Percentiles rank a stretch among this genome's conserved stretches.
phyloP scores from a whole-genome alignment of 2,888 invertebrate species.

The Mimas tiliae region DNA sequence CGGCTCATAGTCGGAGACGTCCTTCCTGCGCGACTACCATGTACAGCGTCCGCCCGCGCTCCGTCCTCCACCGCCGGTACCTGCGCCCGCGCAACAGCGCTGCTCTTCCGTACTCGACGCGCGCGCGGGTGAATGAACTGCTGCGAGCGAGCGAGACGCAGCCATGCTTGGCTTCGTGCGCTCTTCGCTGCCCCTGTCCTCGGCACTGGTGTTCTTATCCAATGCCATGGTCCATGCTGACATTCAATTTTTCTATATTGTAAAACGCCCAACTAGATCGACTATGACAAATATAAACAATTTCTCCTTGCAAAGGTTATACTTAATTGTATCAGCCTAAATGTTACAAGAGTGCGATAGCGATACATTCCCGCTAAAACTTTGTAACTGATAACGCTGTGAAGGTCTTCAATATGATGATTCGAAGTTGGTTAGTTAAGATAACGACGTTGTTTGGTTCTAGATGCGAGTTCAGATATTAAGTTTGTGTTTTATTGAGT shows the following conservation, averaged over 20 bases:
- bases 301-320: neutral
- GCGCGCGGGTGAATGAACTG: slow-evolving; percentile 78
- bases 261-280: neutral
- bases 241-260: slow-evolving; percentile 60
- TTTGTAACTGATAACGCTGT: neutral
- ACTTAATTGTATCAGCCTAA: neutral
- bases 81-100: slow-evolving; percentile 67
- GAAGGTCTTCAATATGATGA: neutral
- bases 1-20: slow-evolving; percentile 81
- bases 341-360: neutral
- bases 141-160: slow-evolving; percentile 67
- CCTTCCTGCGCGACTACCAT: slow-evolving; percentile 71
- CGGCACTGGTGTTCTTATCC: slow-evolving; percentile 47
- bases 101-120: slow-evolving; percentile 75
- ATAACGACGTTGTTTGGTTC: neutral
- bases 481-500: too few relatives aligned
- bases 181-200: slow-evolving; percentile 32
- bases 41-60: slow-evolving; percentile 63
- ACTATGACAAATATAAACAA: neutral
- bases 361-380: neutral
- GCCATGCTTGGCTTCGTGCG: slow-evolving; percentile 33
- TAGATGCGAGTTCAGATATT: neutral
- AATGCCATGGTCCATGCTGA: slow-evolving; percentile 78
- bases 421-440: neutral
- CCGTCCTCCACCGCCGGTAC: slow-evolving; percentile 54